Evolutionary conservation across 2,113 vertebrate species (phyloP).

Genomic region (Scytalopus superciliaris): DNA sequence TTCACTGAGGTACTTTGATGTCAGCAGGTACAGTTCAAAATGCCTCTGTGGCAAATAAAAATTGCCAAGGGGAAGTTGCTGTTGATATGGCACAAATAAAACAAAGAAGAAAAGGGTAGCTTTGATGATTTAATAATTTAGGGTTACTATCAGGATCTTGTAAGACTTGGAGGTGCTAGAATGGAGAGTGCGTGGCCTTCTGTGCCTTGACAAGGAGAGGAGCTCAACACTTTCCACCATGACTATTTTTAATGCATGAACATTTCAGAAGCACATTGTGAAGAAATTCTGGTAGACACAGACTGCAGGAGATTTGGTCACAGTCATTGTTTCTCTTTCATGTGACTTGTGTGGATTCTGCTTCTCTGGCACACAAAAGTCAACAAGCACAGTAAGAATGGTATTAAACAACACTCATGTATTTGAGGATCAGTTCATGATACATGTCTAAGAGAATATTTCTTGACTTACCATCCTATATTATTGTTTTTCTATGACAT

Average conservation of each 20-base stretch:
- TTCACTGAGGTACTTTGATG: neutral
- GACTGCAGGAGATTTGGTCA: neutral
- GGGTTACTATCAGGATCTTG: neutral
- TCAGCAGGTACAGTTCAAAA: neutral
- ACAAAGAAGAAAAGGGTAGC: neutral
- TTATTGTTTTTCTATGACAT: neutral
- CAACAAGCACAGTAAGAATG: neutral
- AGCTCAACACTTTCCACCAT: neutral
- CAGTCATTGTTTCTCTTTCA: neutral
- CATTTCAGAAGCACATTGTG: neutral
- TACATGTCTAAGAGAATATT: neutral
- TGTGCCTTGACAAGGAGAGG: neutral
- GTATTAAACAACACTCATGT: neutral
- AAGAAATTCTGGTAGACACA: neutral
- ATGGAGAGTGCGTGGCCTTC: neutral
- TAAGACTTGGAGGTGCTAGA: neutral
- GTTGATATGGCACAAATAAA: neutral
- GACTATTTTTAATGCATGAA: neutral
- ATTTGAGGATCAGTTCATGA: neutral
- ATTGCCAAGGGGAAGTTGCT: neutral
- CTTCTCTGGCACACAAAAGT: neutral
- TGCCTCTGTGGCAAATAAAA: neutral
- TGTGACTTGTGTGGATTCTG: neutral
- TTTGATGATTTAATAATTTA: slow-evolving; percentile 26
- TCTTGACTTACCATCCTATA: neutral